Conservation (phyloP, 1,140 invertebrate species). For the Aphis craccivora region DNA sequence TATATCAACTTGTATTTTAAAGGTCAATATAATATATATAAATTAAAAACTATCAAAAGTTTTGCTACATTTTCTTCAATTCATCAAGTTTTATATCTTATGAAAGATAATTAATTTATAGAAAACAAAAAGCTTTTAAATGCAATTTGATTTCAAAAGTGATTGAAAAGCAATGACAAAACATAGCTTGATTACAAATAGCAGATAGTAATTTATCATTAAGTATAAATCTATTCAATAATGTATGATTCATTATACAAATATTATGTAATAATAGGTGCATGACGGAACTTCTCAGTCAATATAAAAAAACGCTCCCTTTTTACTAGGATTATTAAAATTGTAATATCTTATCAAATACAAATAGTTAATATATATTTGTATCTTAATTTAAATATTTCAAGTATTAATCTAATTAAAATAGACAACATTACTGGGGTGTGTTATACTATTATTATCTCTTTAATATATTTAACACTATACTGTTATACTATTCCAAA, state of each 20-base stretch:
- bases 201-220: not conserved
- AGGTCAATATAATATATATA: not conserved
- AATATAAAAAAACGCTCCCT: not conserved
- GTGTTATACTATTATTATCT: not conserved
- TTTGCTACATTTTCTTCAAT: constrained; percentile 1
- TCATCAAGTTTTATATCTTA: constrained; percentile 2
- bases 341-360: not conserved
- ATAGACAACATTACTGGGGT: not conserved
- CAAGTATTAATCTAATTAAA: too few relatives aligned
- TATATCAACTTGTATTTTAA: not conserved
- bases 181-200: not conserved
- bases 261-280: not conserved
- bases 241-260: not conserved
- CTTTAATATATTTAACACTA: not conserved
- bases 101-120: constrained; percentile 6
- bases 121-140: constrained; percentile 27
- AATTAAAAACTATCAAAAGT: constrained; percentile 5
- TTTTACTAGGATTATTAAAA: not conserved
- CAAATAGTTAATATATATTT: not conserved
- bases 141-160: not conserved
- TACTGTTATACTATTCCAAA: too few relatives aligned
- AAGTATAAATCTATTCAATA: not conserved
- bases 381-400: not conserved
- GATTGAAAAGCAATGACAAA: not conserved
- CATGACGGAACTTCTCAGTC: not conserved